Conservation (phyloP, 1,140 invertebrate species). For the Hyles euphorbiae region DNA sequence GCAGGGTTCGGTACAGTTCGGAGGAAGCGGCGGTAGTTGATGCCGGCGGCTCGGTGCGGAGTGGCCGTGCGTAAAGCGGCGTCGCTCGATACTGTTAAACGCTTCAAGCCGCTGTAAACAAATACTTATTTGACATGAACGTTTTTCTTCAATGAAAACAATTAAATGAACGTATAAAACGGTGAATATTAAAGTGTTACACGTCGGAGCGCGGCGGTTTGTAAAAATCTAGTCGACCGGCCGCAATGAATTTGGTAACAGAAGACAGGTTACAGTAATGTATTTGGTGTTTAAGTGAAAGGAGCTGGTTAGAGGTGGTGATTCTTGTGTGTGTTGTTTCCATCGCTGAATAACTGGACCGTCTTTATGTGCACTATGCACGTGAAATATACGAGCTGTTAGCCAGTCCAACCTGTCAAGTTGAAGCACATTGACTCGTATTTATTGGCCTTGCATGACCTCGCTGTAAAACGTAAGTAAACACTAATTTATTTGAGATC, state of each 20-base stretch:
- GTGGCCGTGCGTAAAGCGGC: conserved; percentile 14
- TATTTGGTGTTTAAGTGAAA: conserved; percentile 62
- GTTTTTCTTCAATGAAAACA: conserved; percentile 39
- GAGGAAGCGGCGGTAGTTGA: conserved; percentile 25
- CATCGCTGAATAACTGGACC: conserved; percentile 8
- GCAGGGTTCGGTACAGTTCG: conserved; percentile 35
- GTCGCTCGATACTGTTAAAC: conserved; percentile 14
- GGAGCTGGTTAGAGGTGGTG: conserved; percentile 43
- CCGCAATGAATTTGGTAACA: conserved; percentile 49
- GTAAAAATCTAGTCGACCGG: conserved; percentile 46
- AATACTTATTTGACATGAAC: conserved; percentile 49
- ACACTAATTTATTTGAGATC: too few species aligned
- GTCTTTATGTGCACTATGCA: background rate
- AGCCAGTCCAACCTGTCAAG: conserved; percentile 4
- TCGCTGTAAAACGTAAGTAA: conserved; percentile 3
- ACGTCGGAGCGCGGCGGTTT: background rate
- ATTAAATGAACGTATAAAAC: conserved; percentile 1
- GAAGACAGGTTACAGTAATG: conserved; percentile 43
- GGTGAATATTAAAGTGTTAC: background rate
- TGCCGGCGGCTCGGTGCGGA: conserved; percentile 21
- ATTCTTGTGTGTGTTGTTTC: conserved; percentile 36
- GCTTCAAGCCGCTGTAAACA: conserved; percentile 49
- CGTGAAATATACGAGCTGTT: conserved; percentile 6
- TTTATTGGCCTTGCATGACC: conserved; percentile 1
- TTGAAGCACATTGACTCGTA: background rate